phyloP scores from a whole-genome alignment of 2,113 vertebrate species.

The Nerophis lumbriciformis region DNA sequence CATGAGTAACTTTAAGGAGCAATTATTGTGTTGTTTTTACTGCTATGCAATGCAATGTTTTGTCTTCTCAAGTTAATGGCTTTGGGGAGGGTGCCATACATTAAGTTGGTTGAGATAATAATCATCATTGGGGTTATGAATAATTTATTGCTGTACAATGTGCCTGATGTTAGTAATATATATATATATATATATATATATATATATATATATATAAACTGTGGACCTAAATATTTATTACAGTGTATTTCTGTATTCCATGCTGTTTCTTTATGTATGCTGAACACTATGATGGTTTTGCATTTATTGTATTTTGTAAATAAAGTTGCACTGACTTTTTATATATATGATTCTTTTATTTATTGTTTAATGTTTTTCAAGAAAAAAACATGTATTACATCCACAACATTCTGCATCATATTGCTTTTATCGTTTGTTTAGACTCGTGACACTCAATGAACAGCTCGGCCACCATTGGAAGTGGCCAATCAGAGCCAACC shows the following conservation, averaged over 20 bases:
- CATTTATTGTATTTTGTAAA: neutral
- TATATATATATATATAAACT: too few relatives aligned
- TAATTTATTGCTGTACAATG: neutral
- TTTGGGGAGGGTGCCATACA: neutral
- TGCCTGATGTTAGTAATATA: neutral
- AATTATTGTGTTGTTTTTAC: neutral
- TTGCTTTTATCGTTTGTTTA: neutral
- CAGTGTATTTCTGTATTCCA: neutral
- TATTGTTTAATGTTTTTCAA: neutral
- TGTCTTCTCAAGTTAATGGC: neutral
- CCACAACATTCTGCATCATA: too few relatives aligned
- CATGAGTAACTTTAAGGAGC: neutral
- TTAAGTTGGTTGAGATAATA: neutral
- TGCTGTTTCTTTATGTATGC: too few relatives aligned
- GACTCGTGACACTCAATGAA: neutral
- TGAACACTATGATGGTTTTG: too few relatives aligned
- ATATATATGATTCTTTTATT: neutral
- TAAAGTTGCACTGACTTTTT: neutral
- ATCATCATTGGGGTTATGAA: neutral
- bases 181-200: too few relatives aligned
- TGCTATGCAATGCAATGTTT: conserved; percentile 1
- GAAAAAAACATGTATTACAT: neutral
- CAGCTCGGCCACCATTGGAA: neutral
- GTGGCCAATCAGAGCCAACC: conserved; percentile 38
- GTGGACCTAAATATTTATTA: conserved; percentile 3